phyloP scores from a whole-genome alignment of 1,140 invertebrate species.

The Aphaenogaster ashmeadi region DNA sequence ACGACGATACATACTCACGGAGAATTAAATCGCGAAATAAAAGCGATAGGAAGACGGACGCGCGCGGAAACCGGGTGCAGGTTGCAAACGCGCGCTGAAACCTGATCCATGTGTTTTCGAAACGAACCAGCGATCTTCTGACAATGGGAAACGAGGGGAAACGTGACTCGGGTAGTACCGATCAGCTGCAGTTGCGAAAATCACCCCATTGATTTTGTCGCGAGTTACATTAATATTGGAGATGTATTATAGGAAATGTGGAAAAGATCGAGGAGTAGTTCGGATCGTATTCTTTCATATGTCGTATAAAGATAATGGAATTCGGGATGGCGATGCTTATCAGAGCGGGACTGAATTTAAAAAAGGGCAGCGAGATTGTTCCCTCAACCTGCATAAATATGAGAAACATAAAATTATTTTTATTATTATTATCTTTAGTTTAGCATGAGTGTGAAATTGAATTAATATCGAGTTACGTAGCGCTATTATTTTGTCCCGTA shows the following conservation, averaged over 20 bases:
- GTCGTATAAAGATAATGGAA: background rate
- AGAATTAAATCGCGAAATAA: slow-evolving; percentile 50
- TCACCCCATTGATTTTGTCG: background rate
- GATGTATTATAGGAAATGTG: background rate
- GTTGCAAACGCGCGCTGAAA: slow-evolving; percentile 7
- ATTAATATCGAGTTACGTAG: slow-evolving; percentile 6
- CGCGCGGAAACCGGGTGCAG: background rate
- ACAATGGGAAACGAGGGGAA: background rate
- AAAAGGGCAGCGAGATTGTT: background rate
- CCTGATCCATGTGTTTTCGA: slow-evolving; percentile 17
- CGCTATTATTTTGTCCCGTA: slow-evolving; percentile 9
- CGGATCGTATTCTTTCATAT: background rate
- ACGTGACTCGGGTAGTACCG: background rate
- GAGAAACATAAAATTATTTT: background rate
- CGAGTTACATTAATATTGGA: background rate
- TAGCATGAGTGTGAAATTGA: background rate
- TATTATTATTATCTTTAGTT: slow-evolving; percentile 8
- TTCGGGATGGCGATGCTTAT: background rate
- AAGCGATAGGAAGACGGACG: slow-evolving; percentile 38
- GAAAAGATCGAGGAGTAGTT: background rate
- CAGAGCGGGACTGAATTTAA: background rate
- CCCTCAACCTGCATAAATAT: background rate
- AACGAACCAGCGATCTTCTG: background rate
- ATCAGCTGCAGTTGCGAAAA: background rate
- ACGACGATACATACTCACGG: slow-evolving; percentile 33